Evolutionary conservation across 2,888 invertebrate genomes (phyloP).

Genomic region (Caenorhabditis macrosperma): DNA sequence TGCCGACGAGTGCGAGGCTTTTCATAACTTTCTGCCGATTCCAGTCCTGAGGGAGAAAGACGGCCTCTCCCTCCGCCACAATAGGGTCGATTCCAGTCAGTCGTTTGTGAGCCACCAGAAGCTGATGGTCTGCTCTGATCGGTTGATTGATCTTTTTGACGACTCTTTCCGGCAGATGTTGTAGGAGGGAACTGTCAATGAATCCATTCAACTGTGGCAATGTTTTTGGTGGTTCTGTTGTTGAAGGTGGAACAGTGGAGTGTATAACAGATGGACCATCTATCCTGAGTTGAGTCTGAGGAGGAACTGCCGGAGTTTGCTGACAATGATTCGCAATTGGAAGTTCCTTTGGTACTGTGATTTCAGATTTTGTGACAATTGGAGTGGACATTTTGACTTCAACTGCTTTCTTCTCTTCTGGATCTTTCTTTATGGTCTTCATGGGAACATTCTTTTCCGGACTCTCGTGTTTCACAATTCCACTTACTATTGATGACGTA

Average conservation of each 20-base stretch:
- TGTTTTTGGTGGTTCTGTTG: no score
- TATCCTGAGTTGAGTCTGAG: no score
- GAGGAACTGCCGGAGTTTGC: no score
- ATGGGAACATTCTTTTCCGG: not conserved
- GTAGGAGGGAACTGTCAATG: not conserved
- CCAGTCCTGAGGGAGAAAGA: conserved; percentile 14
- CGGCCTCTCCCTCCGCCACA: conserved; percentile 18
- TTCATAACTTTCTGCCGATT: conserved; percentile 24
- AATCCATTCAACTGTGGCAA: not conserved
- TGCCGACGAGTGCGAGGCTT: not conserved
- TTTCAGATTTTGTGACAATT: no score
- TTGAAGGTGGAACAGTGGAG: not conserved
- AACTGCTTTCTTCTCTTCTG: no score
- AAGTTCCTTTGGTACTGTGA: no score
- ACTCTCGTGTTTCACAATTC: not conserved
- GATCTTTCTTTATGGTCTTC: no score
- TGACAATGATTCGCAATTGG: no score
- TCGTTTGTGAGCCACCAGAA: not conserved
- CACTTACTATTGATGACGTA: no score
- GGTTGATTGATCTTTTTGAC: conserved; percentile 25
- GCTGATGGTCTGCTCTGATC: not conserved
- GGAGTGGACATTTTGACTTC: no score
- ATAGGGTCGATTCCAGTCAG: conserved; percentile 33
- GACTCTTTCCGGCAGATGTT: conserved; percentile 31
- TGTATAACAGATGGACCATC: no score